Base-by-base conservation (phyloP, 1,140 invertebrate genomes). In the Lethocerus indicus region DNA sequence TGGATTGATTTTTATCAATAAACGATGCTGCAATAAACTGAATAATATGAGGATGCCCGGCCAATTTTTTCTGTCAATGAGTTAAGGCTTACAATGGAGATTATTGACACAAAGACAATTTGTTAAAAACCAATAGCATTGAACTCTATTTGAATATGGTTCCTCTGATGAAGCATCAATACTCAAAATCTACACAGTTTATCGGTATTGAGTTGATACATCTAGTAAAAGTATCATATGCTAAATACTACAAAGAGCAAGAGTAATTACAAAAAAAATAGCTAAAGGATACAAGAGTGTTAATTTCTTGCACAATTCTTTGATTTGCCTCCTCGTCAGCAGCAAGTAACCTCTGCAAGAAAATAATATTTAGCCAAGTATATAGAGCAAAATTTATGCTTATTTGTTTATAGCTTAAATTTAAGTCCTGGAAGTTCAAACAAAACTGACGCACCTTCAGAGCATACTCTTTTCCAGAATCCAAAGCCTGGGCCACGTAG, bases 401-500 rank as follows among this genome's bases (percentile, higher is more conserved):
- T 16, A 5, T 16, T 16, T 2, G 18, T 9, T 2, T 26, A 13
- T 41, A 43, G 27, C 18, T 27, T 3, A 50, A 12, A 47, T 35
- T 50, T 48, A 23, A 46, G n/a, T n/a, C n/a, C n/a, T n/a, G n/a
- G 20, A 45, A 50, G 40, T 23, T 13, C 40, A 9, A 36, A 50
- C 16, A 43, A 29, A 47, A 52, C 55, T 25, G 41, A 41, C n/a
- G 12, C 59, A 79, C 78, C 67, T 89, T 89, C 52, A 94, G 71
- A 58, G 90, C 89, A 75, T 88, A 94, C 60, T 92, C 86, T 56
- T 86, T 87, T 49, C 85, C 84, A 54, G 75, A 78, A 49, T 77
- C 73, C 49, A 83, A 64, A 73, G 93, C 88, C 75, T 92, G 87
- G 55, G 86, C 89, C 53, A 88, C 80, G 73, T 85, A 95, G 43